These are phyloP conservation scores for Megaptera novaeangliae DNA, from an alignment of 2,113 vertebrate species.

Conservation along the genomic window DNA sequence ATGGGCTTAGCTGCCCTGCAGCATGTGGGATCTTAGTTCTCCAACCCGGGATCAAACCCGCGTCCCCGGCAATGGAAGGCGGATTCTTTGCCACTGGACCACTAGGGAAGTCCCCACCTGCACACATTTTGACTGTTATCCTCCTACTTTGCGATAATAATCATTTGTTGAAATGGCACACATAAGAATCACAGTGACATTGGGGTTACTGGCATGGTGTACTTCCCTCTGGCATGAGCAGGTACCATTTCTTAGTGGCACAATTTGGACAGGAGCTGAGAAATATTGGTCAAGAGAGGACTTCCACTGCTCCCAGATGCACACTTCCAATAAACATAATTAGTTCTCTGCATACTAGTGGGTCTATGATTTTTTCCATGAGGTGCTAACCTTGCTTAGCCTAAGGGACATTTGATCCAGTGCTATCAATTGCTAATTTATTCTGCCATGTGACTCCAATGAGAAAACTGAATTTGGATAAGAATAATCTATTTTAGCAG, in stretches of 20 bases:
- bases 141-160: not conserved
- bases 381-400: not conserved
- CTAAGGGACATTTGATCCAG: not conserved
- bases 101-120: too few species aligned
- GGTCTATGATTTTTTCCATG: not conserved
- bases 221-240: not conserved
- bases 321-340: not conserved
- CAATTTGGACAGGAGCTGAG: not conserved
- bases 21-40: too few species aligned
- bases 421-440: not conserved
- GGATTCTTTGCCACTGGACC: too few species aligned
- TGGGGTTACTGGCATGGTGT: not conserved
- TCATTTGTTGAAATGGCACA: not conserved
- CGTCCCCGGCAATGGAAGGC: accelerated
- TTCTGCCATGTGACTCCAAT: not conserved
- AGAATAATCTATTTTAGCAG: not conserved
- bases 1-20: too few species aligned
- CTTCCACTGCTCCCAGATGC: not conserved
- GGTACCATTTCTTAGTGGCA: not conserved
- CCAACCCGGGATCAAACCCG: too few species aligned
- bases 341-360: not conserved
- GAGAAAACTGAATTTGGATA: not conserved
- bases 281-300: not conserved
- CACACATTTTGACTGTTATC: not conserved
- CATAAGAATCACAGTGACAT: not conserved